phyloP scores from a whole-genome alignment of 2,888 invertebrate genomes.

The Blastobasis adustella region DNA sequence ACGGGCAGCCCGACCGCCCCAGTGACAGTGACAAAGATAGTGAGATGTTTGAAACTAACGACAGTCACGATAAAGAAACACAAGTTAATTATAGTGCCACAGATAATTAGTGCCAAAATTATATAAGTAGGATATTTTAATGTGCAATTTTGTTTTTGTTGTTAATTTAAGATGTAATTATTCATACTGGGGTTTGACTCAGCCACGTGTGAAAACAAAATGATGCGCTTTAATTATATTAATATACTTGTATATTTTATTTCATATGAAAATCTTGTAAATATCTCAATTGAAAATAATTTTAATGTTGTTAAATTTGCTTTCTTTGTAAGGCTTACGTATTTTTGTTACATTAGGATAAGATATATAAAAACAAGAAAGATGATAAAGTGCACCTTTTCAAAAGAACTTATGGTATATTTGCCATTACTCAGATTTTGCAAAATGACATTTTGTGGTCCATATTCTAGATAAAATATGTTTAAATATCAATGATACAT shows the following conservation, averaged over 20 bases:
- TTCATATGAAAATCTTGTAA: conserved; percentile 57
- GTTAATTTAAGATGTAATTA: conserved; percentile 61
- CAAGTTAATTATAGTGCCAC: conserved; percentile 73
- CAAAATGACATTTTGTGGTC: conserved; percentile 45
- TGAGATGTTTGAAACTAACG: conserved; percentile 60
- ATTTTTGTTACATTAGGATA: conserved; percentile 51
- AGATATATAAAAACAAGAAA: conserved; percentile 21
- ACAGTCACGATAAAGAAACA: conserved; percentile 57
- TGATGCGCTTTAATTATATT: conserved; percentile 67
- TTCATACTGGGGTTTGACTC: conserved; percentile 58
- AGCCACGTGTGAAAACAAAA: conserved; percentile 61
- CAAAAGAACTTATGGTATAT: conserved; percentile 4
- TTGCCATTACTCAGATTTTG: background rate
- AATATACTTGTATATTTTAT: conserved; percentile 43
- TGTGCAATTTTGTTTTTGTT: conserved; percentile 72
- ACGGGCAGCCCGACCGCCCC: conserved; percentile 33
- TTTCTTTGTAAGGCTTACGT: conserved; percentile 62
- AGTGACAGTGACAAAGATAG: conserved; percentile 65
- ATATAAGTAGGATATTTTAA: conserved; percentile 69
- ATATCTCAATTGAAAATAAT: conserved; percentile 55
- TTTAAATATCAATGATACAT: conserved; percentile 70
- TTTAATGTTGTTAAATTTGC: conserved; percentile 67
- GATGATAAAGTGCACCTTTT: conserved; percentile 28
- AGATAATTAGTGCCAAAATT: conserved; percentile 80
- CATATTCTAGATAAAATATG: conserved; percentile 48